These are phyloP conservation scores for Parnassius apollo DNA, from an alignment of 2,888 invertebrate species.

Conservation along the genomic window DNA sequence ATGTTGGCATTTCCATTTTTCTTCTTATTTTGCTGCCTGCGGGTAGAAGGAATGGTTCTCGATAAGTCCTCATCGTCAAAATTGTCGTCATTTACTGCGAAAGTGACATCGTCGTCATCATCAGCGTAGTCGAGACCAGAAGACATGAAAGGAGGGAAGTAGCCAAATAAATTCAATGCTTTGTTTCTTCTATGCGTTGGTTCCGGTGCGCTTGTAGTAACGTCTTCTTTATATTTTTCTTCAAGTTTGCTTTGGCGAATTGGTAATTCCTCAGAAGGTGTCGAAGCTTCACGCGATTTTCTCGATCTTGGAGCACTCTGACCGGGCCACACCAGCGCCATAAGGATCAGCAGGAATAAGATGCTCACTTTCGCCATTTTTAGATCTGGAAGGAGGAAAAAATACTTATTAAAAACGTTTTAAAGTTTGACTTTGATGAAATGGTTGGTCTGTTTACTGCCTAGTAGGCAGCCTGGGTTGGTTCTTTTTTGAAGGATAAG, in stretches of 20 bases:
- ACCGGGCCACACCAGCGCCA: constrained; percentile 48
- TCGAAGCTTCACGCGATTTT: constrained; percentile 56
- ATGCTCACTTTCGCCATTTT: constrained; percentile 54
- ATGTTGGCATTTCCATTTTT: constrained; percentile 64
- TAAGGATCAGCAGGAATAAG: constrained; percentile 49
- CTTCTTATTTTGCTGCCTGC: constrained; percentile 71
- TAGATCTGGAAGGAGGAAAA: constrained; percentile 52
- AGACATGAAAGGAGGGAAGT: constrained; percentile 71
- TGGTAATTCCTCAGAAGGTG: constrained; percentile 41
- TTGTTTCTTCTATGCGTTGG: constrained; percentile 69
- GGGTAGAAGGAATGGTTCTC: constrained; percentile 74
- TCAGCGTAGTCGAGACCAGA: constrained; percentile 71
- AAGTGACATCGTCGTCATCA: constrained; percentile 72
- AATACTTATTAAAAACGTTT: background rate
- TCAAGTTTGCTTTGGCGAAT: constrained; percentile 62
- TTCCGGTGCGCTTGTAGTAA: constrained; percentile 49
- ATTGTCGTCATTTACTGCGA: constrained; percentile 76
- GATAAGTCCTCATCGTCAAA: constrained; percentile 75
- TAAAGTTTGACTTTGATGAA: background rate
- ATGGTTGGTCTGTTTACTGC: background rate
- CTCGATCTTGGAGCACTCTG: constrained; percentile 59
- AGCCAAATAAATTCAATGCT: constrained; percentile 76
- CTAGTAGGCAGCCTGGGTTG: too few relatives aligned
- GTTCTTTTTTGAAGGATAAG: too few relatives aligned
- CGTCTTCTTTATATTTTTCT: constrained; percentile 61